Percentiles rank a stretch among this genome's conserved stretches.
phyloP scores from a whole-genome alignment of 2,113 vertebrate genomes.

The Cettia cetti region DNA sequence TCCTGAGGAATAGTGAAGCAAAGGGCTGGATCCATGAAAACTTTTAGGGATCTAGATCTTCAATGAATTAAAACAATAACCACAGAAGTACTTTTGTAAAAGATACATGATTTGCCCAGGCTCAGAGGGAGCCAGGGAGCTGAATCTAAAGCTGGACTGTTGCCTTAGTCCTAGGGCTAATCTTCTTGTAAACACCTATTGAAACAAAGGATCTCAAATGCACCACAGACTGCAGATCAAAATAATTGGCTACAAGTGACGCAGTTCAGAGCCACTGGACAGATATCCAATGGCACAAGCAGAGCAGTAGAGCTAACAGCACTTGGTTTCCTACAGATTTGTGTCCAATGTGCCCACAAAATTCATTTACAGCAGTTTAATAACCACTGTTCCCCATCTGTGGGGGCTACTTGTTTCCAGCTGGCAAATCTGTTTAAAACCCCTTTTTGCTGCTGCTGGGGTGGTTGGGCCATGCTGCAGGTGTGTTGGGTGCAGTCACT shows the following conservation, averaged over 20 bases:
- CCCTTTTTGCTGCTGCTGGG: not conserved
- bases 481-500: accelerated
- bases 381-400: accelerated
- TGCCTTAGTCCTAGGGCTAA: not conserved
- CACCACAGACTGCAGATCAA: not conserved
- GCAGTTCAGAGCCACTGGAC: not conserved
- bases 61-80: not conserved
- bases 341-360: not conserved
- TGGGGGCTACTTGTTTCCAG: not conserved
- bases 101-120: not conserved
- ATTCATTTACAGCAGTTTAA: not conserved
- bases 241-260: not conserved
- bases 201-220: not conserved
- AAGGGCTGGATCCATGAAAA: not conserved
- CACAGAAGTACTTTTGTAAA: not conserved
- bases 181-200: not conserved
- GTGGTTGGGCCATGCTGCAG: not conserved
- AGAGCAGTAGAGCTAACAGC: not conserved
- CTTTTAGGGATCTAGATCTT: not conserved
- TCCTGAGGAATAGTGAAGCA: not conserved
- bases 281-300: not conserved
- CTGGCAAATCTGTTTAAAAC: not conserved
- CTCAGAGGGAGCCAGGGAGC: not conserved
- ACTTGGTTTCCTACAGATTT: not conserved
- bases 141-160: not conserved